A percentile compares a stretch with the other conserved stretches of the same genome.
Conservation (phyloP, 2,888 invertebrate genomes). For the Epinotia nisella region DNA sequence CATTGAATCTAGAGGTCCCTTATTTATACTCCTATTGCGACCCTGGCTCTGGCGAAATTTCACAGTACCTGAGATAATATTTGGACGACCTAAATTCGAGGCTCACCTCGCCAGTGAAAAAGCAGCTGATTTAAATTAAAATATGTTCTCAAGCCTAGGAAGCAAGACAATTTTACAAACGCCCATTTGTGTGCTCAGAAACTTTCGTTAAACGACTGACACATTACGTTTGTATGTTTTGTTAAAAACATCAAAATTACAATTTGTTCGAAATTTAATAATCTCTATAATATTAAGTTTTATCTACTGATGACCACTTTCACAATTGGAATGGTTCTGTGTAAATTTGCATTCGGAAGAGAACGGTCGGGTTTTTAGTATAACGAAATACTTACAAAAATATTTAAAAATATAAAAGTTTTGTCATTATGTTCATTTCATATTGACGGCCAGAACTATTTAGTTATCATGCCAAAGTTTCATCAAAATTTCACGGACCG, state of each 20-base stretch:
- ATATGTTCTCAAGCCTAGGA: too few relatives aligned
- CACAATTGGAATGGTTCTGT: conserved; percentile 34
- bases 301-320: neutral
- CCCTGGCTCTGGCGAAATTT: too few relatives aligned
- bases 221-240: too few relatives aligned
- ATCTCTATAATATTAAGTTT: neutral
- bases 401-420: conserved; percentile 50
- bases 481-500: too few relatives aligned
- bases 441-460: neutral
- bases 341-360: conserved; percentile 7
- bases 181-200: neutral
- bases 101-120: too few relatives aligned
- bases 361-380: conserved; percentile 37
- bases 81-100: too few relatives aligned
- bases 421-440: neutral
- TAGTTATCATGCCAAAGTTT: neutral
- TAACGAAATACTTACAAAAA: conserved; percentile 51
- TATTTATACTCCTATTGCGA: too few relatives aligned
- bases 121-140: too few relatives aligned
- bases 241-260: neutral
- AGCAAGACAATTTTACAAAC: neutral
- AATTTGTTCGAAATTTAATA: neutral
- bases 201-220: neutral
- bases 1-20: too few relatives aligned
- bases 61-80: too few relatives aligned